Evolutionary conservation across 2,797 vertebrate genomes (phyloP).

Genomic region (Ambastaia sidthimunki): DNA sequence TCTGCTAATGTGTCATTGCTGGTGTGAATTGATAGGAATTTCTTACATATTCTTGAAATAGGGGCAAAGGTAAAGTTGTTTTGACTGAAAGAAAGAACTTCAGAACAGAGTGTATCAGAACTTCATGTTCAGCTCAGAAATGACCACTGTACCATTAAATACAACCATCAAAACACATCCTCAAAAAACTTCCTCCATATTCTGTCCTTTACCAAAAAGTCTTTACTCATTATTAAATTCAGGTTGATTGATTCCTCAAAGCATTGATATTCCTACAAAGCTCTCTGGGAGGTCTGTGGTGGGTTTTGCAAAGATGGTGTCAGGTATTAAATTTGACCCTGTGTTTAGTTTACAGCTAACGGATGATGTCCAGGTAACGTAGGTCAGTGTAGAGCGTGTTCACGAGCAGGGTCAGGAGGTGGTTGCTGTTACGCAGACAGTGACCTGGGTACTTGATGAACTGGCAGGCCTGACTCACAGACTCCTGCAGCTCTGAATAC

Average conservation of each 20-base stretch:
- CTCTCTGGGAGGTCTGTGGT: neutral
- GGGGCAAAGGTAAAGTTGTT: neutral
- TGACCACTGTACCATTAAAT: neutral
- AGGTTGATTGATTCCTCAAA: neutral
- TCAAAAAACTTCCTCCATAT: too few relatives aligned
- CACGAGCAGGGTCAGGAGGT: slow-evolving; percentile 87
- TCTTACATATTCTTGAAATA: neutral
- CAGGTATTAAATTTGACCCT: neutral
- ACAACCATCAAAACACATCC: neutral
- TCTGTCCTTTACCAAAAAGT: neutral
- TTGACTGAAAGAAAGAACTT: neutral
- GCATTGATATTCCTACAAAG: neutral
- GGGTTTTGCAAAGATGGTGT: neutral
- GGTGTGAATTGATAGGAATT: neutral
- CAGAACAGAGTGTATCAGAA: neutral
- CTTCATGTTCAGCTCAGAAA: neutral
- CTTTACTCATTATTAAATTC: neutral
- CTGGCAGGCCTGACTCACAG: slow-evolving; percentile 83
- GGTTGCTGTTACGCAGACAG: slow-evolving; percentile 86
- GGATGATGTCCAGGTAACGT: slow-evolving; percentile 91
- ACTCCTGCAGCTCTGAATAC: slow-evolving; percentile 86
- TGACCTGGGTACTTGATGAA: slow-evolving; percentile 91
- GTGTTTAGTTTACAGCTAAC: slow-evolving; percentile 66
- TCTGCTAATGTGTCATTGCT: neutral
- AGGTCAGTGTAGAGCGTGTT: slow-evolving; percentile 91